Base-by-base conservation (phyloP, 2,113 vertebrate species). In the Heliornis fulica region DNA sequence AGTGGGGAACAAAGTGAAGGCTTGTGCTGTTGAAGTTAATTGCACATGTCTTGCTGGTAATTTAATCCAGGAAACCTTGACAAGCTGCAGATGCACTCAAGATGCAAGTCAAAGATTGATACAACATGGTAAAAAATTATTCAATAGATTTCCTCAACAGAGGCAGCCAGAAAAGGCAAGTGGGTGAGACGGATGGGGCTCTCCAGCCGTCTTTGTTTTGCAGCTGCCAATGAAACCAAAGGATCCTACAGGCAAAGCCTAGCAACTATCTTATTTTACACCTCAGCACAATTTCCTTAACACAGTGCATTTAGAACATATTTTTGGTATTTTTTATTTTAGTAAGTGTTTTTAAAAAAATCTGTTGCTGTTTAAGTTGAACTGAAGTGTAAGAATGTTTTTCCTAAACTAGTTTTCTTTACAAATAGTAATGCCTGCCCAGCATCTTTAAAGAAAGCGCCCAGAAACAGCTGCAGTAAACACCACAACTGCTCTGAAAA, bases 141-240 rank as follows among this genome's bases (percentile, higher is more conserved):
- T 19, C 3, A 1, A 71, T 15, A 26, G 21, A 76, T 19, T 17
- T 71, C 26, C 31, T 71, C 38, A 53, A 25, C 46, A 54, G 59
- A 65, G 46, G 51, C 60, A 70, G 17, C 54, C 40, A 2, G 1
- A 59, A 28, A 18, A 61, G 38, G 28, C 0, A 0, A 38, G 22
- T 9, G 7, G 15, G 21, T 31, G 54, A 65, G 23, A 23, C 1
- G 26, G 32, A 31, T 23, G 31, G 54, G 41, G 21, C 20, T 71
- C 82, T 71, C 38, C 34, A 76, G 20, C 63, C 9, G 3, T 15
- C 4, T 29, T 76, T 83, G 51, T 25, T 87, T 34, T 32, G 57
- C 53, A 72, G 48, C 32, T 78, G 32, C 29, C 75, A 60, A 43
- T 84, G 9, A 32, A 81, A 19, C 32, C 43, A 69, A 85, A 78